Conservation (phyloP, 1,140 invertebrate genomes). For the Psilanteris sp. region DNA sequence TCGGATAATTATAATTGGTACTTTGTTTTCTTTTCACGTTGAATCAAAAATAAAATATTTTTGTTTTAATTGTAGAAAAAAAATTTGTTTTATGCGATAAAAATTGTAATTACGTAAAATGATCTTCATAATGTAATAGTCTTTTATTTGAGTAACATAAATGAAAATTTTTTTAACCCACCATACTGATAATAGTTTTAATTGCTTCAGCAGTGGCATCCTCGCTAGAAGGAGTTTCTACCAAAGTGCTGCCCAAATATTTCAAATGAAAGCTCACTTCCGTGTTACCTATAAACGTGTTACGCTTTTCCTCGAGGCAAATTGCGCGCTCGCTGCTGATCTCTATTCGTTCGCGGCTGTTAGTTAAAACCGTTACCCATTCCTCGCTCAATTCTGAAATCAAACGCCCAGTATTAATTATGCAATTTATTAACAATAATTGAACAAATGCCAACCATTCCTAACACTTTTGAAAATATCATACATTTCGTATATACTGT, state of each 20-base stretch:
- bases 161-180: conserved; percentile 45
- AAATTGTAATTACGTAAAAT: too few relatives aligned
- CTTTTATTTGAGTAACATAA: too few relatives aligned
- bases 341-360: conserved; percentile 82
- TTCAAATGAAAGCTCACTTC: conserved; percentile 85
- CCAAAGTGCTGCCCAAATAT: conserved; percentile 86
- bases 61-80: too few relatives aligned
- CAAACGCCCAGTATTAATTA: too few relatives aligned
- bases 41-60: too few relatives aligned
- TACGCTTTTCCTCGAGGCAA: conserved; percentile 81
- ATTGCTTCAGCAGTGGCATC: conserved; percentile 85
- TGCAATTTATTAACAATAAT: too few relatives aligned
- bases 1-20: too few relatives aligned
- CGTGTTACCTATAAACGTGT: conserved; percentile 73
- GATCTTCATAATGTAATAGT: too few relatives aligned
- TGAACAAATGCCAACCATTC: too few relatives aligned
- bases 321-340: conserved; percentile 77
- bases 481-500: too few relatives aligned
- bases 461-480: neutral
- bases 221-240: conserved; percentile 83
- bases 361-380: conserved; percentile 83
- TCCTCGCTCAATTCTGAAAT: conserved; percentile 88
- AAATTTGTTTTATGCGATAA: too few relatives aligned
- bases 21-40: too few relatives aligned
- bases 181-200: conserved; percentile 85